These are phyloP conservation scores for Zalophus californianus DNA, from an alignment of 2,797 vertebrate species.

Conservation along the genomic window DNA sequence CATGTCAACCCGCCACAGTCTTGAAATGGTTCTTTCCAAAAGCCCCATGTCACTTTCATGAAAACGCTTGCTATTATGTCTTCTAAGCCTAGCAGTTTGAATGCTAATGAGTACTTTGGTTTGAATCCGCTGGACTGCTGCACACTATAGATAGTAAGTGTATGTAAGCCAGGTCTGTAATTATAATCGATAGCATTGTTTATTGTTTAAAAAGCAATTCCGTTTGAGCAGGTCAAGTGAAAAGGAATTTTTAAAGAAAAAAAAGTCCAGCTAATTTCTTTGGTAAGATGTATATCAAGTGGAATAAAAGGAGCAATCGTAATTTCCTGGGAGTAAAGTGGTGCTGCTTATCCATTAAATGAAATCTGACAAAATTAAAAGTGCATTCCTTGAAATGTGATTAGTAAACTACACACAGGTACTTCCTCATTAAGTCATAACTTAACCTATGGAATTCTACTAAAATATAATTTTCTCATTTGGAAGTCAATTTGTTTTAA, in stretches of 20 bases:
- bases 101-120: conserved; percentile 30
- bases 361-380: conserved; percentile 55
- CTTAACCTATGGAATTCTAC: conserved; percentile 29
- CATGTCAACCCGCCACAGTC: not conserved
- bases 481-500: conserved; percentile 64
- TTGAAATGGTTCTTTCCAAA: conserved; percentile 1
- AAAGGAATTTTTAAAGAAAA: not conserved
- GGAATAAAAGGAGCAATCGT: not conserved
- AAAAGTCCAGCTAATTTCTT: not conserved
- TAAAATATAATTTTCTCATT: conserved; percentile 74
- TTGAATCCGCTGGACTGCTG: not conserved
- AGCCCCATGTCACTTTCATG: not conserved
- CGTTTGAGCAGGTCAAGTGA: conserved; percentile 8
- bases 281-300: not conserved
- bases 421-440: conserved; percentile 59
- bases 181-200: conserved; percentile 8
- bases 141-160: not conserved
- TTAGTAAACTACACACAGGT: conserved; percentile 22
- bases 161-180: not conserved
- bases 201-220: conserved; percentile 32
- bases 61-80: conserved; percentile 43
- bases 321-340: conserved; percentile 35
- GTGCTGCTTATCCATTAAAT: not conserved
- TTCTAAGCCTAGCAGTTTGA: conserved; percentile 15
- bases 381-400: conserved; percentile 28